Evolutionary conservation across 2,113 vertebrate genomes (phyloP), one percentile per base, ranked within the genome.

Genomic region (Ammodytes marinus): DNA sequence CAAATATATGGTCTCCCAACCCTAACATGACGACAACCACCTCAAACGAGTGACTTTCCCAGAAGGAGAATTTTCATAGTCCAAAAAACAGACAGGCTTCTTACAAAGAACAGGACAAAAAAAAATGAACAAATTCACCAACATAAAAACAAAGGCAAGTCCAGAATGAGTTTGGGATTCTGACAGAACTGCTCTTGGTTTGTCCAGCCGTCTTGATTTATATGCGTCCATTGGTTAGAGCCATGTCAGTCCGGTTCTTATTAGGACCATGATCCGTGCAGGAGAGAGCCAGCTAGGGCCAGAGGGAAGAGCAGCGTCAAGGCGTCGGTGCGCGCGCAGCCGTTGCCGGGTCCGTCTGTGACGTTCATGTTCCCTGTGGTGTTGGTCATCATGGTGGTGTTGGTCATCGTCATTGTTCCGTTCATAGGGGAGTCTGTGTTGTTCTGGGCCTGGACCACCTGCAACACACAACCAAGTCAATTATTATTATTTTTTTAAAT

Each of bases 301-400:
- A 92, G 10, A 0, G 89, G 86, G 7, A 80, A 86, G 79, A 88
- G 79, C 83, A 67, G 10, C 10, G 70, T 17, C 60, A 69, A 14
- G 2, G 45, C 12, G 17, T 1, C 60, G 8, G 27, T 37, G 17
- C 64, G 43, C 6, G 45, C 71, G 15, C 6, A 63, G 17, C 52
- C 53, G n/a, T 46, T 85, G 0, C 1, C 47, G 27, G 27, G 27
- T 27, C 27, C 27, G 27, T 27, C 27, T 27, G 27, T 27, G 27
- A 27, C 27, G 27, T 27, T 27, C 27, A 27, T 27, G 1, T 3
- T 27, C 8, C 8, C 0, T 0, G 27, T 40, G 3, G 7, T 2
- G 4, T 8, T 67, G 27, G 27, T 27, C 27, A 27, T 2, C 27
- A 11, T 0, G 14, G 8, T 55, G 6, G 1, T 1, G 7, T 54